Evolutionary conservation across 2,113 vertebrate species (phyloP).

Genomic region (Muntiacus muntjak): DNA sequence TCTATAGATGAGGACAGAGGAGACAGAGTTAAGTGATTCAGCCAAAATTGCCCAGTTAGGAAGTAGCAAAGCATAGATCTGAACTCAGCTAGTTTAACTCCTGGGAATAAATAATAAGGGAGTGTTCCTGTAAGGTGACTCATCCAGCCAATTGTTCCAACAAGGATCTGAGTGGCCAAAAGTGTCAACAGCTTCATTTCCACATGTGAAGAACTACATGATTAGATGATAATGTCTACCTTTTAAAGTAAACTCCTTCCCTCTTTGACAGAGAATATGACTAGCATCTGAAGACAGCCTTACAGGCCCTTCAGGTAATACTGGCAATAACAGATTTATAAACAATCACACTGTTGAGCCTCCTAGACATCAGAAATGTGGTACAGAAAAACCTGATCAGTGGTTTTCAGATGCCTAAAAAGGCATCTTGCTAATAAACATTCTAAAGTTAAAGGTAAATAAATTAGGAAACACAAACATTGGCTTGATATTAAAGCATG

Average conservation of each 20-base stretch:
- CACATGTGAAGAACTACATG: background rate
- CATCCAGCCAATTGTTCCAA: background rate
- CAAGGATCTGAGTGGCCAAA: background rate
- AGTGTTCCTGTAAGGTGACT: background rate
- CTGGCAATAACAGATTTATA: background rate
- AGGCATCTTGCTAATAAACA: background rate
- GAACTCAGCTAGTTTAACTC: background rate
- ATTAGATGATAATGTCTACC: background rate
- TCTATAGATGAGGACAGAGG: background rate
- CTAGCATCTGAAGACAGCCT: background rate
- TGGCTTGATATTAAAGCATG: background rate
- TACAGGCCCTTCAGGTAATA: background rate
- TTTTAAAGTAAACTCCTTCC: background rate
- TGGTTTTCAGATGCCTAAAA: background rate
- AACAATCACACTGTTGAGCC: background rate
- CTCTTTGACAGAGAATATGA: background rate
- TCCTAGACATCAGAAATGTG: background rate
- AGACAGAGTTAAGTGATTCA: background rate
- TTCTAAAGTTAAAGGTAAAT: background rate
- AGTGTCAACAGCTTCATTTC: background rate
- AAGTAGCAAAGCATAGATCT: background rate
- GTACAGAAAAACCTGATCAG: background rate
- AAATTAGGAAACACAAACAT: background rate
- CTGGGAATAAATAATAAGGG: background rate
- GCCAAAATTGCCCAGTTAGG: background rate